Evolutionary conservation across 1,140 invertebrate genomes (phyloP).

Genomic region (Pristionchus pacificus): DNA sequence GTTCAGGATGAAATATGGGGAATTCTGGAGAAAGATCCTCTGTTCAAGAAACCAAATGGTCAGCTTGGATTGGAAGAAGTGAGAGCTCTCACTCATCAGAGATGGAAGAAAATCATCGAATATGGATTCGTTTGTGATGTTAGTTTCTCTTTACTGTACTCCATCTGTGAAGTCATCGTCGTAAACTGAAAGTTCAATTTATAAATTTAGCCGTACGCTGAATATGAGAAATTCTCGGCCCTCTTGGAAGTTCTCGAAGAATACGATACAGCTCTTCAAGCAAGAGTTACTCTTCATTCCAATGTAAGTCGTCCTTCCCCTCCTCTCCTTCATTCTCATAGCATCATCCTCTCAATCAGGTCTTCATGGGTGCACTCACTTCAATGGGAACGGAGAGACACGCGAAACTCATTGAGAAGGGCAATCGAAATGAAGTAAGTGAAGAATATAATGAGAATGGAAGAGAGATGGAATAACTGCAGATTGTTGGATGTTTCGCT

Average conservation of each 20-base stretch:
- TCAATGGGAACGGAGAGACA: constrained; percentile 73
- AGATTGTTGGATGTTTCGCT: constrained; percentile 76
- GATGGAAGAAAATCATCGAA: constrained; percentile 66
- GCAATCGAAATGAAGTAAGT: constrained; percentile 68
- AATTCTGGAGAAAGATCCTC: constrained; percentile 73
- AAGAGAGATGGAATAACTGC: constrained; percentile 25
- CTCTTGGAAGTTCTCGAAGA: constrained; percentile 64
- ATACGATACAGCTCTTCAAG: constrained; percentile 69
- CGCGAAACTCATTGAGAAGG: constrained; percentile 68
- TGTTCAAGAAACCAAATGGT: constrained; percentile 66
- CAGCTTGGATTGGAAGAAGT: constrained; percentile 69
- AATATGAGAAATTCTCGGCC: constrained; percentile 34
- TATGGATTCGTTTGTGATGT: constrained; percentile 65
- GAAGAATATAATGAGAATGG: not conserved
- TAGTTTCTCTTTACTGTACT: constrained; percentile 39
- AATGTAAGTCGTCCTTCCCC: constrained; percentile 14
- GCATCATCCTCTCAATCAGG: no score
- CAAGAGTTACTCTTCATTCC: constrained; percentile 60
- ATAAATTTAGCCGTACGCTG: constrained; percentile 29
- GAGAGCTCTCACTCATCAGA: constrained; percentile 65
- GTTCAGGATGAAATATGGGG: constrained; percentile 76
- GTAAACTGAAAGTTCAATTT: constrained; percentile 6
- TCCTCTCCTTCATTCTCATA: no score
- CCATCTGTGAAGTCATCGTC: no score
- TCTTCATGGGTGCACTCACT: constrained; percentile 29